Evolutionary conservation across 37 sponge, comb jelly and placozoan genomes (phyloP).

Genomic region (Mnemiopsis leidyi): DNA sequence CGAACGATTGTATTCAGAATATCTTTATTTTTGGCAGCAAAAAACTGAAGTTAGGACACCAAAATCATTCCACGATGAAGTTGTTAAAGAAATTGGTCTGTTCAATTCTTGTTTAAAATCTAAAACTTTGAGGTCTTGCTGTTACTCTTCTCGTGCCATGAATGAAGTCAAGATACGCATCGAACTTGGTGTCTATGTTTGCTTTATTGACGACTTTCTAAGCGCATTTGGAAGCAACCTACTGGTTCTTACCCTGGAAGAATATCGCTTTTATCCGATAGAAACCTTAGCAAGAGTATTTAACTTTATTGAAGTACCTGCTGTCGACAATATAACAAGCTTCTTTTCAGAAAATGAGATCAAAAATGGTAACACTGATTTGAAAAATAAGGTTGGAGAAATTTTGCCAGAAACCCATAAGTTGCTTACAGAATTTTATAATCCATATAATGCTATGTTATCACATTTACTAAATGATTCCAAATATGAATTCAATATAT

Average conservation of each 20-base stretch:
- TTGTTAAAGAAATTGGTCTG: background rate
- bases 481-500: background rate
- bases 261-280: background rate
- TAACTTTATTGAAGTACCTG: background rate
- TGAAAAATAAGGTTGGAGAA: constrained; percentile 45
- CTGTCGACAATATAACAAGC: background rate
- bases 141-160: background rate
- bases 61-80: background rate
- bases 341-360: background rate
- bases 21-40: constrained; percentile 66
- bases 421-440: constrained; percentile 9
- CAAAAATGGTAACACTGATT: constrained; percentile 41
- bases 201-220: background rate
- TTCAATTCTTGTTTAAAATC: background rate
- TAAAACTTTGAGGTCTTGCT: background rate
- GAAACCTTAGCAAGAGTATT: background rate
- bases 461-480: background rate
- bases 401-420: background rate
- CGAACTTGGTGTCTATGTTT: background rate
- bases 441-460: background rate
- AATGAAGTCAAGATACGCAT: background rate
- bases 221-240: background rate
- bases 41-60: constrained; percentile 10
- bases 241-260: background rate
- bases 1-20: constrained; percentile 70